These are phyloP conservation scores for Amblyopsis hoosieri DNA, from an alignment of 2,797 vertebrate species.

Conservation along the genomic window DNA sequence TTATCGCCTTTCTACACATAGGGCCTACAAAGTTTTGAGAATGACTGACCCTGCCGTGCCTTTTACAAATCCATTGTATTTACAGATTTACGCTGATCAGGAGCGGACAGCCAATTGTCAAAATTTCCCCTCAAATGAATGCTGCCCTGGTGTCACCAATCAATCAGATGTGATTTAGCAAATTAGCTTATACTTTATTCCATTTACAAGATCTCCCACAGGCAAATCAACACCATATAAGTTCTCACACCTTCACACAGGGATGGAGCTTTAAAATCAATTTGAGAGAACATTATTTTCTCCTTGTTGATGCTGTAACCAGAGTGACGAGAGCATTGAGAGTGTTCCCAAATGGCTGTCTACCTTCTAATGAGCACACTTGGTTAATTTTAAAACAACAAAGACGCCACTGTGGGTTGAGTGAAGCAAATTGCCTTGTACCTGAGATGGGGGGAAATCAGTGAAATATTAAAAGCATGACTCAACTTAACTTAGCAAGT, in stretches of 20 bases:
- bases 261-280: too few species aligned
- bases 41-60: too few species aligned
- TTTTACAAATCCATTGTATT: too few species aligned
- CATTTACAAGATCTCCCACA: too few species aligned
- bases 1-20: slow-evolving; percentile 21
- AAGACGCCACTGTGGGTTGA: slow-evolving; percentile 7
- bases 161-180: too few species aligned
- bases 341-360: slow-evolving; percentile 2
- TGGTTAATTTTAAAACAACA: slow-evolving; percentile 34
- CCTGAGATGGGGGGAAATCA: slow-evolving; percentile 14
- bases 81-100: too few species aligned
- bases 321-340: slow-evolving; percentile 10
- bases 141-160: not conserved
- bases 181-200: too few species aligned
- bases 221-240: too few species aligned
- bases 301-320: slow-evolving; percentile 2
- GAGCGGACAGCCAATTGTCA: too few species aligned
- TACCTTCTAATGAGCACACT: slow-evolving; percentile 24
- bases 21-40: not conserved
- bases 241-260: too few species aligned
- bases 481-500: not conserved
- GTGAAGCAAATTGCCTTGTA: slow-evolving; percentile 8
- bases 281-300: too few species aligned
- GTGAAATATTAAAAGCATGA: slow-evolving; percentile 7
- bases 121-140: too few species aligned